phyloP scores from a whole-genome alignment of 2,797 vertebrate species.

The Monodelphis domestica region DNA sequence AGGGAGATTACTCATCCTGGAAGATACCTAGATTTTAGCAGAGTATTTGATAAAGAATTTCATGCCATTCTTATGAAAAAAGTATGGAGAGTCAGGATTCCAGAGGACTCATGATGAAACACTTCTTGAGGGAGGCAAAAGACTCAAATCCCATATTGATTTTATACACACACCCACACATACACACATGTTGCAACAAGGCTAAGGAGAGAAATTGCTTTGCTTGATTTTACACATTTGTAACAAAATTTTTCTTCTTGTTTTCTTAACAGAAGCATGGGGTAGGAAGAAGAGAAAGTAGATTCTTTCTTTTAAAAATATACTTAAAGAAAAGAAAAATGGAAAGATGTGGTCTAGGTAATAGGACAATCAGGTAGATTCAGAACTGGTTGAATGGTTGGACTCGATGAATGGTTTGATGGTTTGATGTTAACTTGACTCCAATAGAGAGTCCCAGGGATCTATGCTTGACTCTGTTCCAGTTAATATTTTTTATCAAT shows the following conservation, averaged over 20 bases:
- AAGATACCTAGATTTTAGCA: neutral
- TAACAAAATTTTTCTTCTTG: neutral
- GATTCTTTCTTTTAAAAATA: neutral
- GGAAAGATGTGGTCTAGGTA: neutral
- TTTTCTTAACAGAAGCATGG: neutral
- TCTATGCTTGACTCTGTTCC: neutral
- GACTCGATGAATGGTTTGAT: neutral
- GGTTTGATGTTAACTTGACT: neutral
- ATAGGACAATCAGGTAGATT: neutral
- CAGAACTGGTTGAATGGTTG: neutral
- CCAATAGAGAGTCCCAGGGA: neutral
- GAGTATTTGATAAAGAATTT: neutral
- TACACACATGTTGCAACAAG: too few species aligned
- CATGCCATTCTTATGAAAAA: neutral
- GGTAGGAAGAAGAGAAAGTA: neutral
- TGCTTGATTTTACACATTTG: neutral
- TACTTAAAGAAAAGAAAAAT: neutral
- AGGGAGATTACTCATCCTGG: neutral
- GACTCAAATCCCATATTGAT: neutral
- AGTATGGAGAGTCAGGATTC: neutral
- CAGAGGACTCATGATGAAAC: neutral
- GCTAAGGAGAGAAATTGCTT: neutral
- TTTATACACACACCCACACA: neutral
- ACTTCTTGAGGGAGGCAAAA: neutral
- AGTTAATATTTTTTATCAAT: neutral